Evolutionary conservation across 2,113 vertebrate genomes (phyloP).

Genomic region (Prochilodus magdalenae): DNA sequence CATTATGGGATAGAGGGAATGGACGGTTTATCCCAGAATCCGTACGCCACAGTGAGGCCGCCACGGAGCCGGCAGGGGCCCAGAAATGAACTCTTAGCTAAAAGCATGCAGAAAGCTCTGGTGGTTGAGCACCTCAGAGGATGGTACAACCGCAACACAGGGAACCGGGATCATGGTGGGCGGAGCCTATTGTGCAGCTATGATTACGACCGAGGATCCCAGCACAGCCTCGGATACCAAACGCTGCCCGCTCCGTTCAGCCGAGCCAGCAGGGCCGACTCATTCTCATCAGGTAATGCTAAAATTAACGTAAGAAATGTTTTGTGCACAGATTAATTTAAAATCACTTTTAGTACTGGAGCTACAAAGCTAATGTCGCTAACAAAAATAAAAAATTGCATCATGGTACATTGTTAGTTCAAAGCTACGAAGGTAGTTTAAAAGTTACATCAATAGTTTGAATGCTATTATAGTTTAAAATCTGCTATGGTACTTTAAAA

Average conservation of each 20-base stretch:
- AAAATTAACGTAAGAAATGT: no score
- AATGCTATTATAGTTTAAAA: no score
- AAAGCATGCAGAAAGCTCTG: slow-evolving; percentile 95
- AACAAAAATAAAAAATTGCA: no score
- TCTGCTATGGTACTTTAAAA: no score
- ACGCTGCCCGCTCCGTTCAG: slow-evolving; percentile 89
- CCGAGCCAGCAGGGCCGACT: slow-evolving; percentile 86
- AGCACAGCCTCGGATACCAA: slow-evolving; percentile 89
- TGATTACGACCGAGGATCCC: slow-evolving; percentile 86
- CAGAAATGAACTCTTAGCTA: slow-evolving; percentile 86
- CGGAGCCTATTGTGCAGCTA: slow-evolving; percentile 77
- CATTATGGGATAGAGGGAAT: slow-evolving; percentile 83
- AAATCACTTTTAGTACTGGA: no score
- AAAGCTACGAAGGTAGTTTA: no score
- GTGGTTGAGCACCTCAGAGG: slow-evolving; percentile 94
- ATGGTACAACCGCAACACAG: slow-evolving; percentile 93
- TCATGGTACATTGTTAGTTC: no score
- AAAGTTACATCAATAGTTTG: no score
- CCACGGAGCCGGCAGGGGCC: slow-evolving; percentile 83
- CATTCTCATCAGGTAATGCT: slow-evolving; percentile 81
- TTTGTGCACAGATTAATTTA: no score
- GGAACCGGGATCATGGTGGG: slow-evolving; percentile 75
- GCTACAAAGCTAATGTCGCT: no score
- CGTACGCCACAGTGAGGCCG: slow-evolving; percentile 89
- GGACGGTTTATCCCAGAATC: slow-evolving; percentile 86